Conservation (phyloP, 2,113 vertebrate genomes). For the Notiomystis cincta region DNA sequence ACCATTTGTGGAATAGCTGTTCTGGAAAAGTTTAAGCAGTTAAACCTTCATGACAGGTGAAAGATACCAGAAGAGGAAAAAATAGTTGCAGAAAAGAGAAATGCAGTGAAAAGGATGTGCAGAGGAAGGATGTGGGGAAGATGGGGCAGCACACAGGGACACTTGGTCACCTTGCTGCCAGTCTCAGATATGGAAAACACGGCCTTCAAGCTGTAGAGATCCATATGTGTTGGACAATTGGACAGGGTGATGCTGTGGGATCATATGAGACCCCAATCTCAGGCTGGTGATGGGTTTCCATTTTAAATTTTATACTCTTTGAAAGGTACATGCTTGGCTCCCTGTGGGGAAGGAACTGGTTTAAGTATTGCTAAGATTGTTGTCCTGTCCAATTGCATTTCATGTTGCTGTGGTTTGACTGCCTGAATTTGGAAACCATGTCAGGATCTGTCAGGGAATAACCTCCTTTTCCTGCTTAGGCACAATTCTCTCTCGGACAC, state of each 20-base stretch:
- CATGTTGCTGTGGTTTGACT: background rate
- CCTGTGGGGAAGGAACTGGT: background rate
- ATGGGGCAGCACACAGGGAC: background rate
- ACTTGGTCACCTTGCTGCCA: background rate
- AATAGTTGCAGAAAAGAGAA: background rate
- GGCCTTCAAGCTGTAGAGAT: background rate
- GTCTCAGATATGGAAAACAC: background rate
- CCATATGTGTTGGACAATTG: background rate
- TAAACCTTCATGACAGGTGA: background rate
- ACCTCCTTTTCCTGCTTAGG: background rate
- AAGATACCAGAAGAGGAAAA: background rate
- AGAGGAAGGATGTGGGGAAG: background rate
- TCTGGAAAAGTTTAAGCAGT: background rate
- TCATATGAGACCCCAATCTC: background rate
- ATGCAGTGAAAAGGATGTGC: accelerated
- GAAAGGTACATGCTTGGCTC: background rate
- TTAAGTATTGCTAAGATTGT: background rate
- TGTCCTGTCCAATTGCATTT: background rate
- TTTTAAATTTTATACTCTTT: background rate
- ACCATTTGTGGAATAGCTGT: background rate
- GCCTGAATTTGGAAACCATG: background rate
- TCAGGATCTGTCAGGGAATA: background rate
- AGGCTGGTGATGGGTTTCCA: background rate
- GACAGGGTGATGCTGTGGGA: background rate
- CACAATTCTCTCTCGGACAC: background rate